Evolutionary conservation across 2,113 vertebrate genomes (phyloP).

Genomic region (Rhea americana): DNA sequence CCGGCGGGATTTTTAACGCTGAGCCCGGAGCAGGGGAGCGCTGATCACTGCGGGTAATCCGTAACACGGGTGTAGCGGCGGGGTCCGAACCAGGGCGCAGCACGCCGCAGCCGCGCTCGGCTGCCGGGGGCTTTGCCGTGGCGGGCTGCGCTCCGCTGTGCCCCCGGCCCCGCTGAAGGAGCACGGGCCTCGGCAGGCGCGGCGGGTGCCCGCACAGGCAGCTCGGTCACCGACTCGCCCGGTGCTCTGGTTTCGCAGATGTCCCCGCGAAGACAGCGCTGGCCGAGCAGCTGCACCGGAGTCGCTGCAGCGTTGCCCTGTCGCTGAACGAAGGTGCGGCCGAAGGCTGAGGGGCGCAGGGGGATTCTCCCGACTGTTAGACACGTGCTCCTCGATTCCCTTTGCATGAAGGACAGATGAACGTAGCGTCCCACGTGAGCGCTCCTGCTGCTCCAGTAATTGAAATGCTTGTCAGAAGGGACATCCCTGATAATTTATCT

Average conservation of each 20-base stretch:
- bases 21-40: background rate
- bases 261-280: background rate
- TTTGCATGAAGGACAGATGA: accelerated
- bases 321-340: accelerated
- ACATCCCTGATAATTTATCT: background rate
- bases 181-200: accelerated
- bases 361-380: background rate
- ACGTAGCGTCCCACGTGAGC: background rate
- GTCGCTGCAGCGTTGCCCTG: accelerated
- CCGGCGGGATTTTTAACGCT: too few relatives aligned
- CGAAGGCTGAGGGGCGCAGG: background rate
- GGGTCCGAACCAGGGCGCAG: background rate
- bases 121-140: too few relatives aligned
- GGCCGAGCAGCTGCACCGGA: background rate
- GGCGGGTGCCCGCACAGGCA: accelerated
- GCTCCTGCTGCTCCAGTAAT: background rate
- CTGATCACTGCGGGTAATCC: background rate
- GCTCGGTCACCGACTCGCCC: too few relatives aligned
- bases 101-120: background rate
- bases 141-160: background rate
- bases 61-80: accelerated
- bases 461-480: background rate
- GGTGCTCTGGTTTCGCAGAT: too few relatives aligned
- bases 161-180: background rate
- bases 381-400: accelerated